Percentiles rank a stretch among this genome's conserved stretches.
Conservation (phyloP, 2,113 vertebrate genomes). For the Python bivittatus region DNA sequence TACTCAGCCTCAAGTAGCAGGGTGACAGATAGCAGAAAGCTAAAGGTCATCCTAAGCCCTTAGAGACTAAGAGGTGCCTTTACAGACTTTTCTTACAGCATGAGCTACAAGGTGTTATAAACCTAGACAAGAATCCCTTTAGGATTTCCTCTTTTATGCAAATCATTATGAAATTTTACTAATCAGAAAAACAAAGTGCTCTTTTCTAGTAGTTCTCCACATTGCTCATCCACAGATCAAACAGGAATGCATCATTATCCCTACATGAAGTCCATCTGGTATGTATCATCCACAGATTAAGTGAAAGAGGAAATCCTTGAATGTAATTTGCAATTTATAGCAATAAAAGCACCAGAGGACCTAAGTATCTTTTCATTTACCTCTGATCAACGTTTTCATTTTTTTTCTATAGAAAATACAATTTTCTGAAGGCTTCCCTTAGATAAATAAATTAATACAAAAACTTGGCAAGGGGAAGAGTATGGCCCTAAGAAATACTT, state of each 20-base stretch:
- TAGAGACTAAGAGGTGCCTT: background rate
- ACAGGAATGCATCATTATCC: slow-evolving; percentile 8
- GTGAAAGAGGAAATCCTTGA: slow-evolving; percentile 1
- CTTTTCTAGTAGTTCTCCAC: background rate
- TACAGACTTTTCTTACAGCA: background rate
- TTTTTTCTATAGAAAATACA: background rate
- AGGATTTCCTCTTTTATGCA: background rate
- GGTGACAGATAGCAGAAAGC: background rate
- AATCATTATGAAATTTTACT: slow-evolving; percentile 25
- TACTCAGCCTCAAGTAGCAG: background rate
- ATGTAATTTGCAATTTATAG: background rate
- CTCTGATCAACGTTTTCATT: background rate
- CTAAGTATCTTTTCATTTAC: background rate
- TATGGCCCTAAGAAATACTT: slow-evolving; percentile 12
- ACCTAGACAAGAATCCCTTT: background rate
- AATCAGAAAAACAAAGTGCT: slow-evolving; percentile 9
- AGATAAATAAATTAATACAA: background rate
- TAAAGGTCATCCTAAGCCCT: background rate
- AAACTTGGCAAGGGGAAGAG: background rate
- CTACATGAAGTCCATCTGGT: background rate
- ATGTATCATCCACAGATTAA: background rate
- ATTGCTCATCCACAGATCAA: slow-evolving; percentile 3
- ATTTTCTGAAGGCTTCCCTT: background rate
- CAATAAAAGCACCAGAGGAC: background rate
- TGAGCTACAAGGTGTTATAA: background rate